Percentiles rank a stretch among this genome's conserved stretches.
These are phyloP conservation scores for Andrena trimmerana DNA, from an alignment of 2,888 invertebrate genomes.

Conservation along the genomic window DNA sequence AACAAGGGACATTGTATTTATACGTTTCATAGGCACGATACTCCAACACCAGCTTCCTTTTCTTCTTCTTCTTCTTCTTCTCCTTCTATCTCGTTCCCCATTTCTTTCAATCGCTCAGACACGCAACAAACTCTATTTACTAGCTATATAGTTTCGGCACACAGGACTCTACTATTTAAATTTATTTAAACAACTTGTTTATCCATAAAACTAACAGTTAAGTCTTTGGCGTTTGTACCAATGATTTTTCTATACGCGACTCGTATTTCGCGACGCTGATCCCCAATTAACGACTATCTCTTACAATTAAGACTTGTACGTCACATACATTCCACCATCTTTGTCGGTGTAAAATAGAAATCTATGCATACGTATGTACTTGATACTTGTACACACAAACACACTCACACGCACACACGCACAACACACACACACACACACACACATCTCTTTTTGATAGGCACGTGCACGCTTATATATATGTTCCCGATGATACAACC, in stretches of 20 bases:
- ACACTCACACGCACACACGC: too few relatives aligned
- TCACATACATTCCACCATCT: slow-evolving; percentile 32
- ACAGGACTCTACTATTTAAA: slow-evolving; percentile 34
- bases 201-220: slow-evolving; percentile 77
- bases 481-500: not conserved
- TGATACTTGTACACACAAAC: slow-evolving; percentile 2
- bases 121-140: slow-evolving; percentile 45
- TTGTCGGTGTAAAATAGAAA: slow-evolving; percentile 23
- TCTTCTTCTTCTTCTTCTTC: not conserved
- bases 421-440: not conserved
- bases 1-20: slow-evolving; percentile 49
- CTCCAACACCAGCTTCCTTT: slow-evolving; percentile 3
- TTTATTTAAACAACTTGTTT: slow-evolving; percentile 67
- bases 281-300: slow-evolving; percentile 21
- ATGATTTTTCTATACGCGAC: slow-evolving; percentile 68
- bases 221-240: slow-evolving; percentile 84
- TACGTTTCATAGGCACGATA: slow-evolving; percentile 52
- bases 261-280: slow-evolving; percentile 6
- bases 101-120: slow-evolving; percentile 30
- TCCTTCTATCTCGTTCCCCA: not conserved
- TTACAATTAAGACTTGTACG: slow-evolving; percentile 28
- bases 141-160: slow-evolving; percentile 48
- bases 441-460: slow-evolving; percentile 18
- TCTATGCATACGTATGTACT: slow-evolving; percentile 31
- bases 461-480: slow-evolving; percentile 27